Evolutionary conservation across 2,797 vertebrate genomes (phyloP).

Genomic region (Enteromius argenteus): DNA sequence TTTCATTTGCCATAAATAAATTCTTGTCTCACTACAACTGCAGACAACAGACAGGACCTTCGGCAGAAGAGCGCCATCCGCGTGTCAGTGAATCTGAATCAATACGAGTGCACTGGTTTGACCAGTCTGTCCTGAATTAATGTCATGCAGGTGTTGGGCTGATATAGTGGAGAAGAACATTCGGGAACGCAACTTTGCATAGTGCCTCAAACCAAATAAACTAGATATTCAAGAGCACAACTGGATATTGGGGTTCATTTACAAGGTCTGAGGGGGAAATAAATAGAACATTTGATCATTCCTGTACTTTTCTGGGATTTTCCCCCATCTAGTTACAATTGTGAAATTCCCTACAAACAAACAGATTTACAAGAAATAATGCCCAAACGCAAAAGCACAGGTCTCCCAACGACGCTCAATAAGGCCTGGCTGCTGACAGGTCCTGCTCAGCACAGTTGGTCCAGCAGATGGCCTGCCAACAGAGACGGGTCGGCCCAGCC

Average conservation of each 20-base stretch:
- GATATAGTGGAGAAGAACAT: neutral
- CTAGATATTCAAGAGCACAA: neutral
- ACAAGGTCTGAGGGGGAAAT: neutral
- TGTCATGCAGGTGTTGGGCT: neutral
- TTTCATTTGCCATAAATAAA: neutral
- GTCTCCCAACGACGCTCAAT: neutral
- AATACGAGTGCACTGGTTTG: neutral
- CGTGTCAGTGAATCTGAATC: neutral
- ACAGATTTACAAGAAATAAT: neutral
- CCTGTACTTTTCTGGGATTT: neutral
- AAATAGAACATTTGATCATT: neutral
- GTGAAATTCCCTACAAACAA: neutral
- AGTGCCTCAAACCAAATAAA: neutral
- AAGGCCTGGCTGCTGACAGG: conserved; percentile 22
- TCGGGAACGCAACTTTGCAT: neutral
- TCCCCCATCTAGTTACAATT: neutral
- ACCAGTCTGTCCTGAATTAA: neutral
- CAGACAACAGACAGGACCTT: neutral
- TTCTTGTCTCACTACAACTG: neutral
- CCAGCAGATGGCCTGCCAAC: conserved; percentile 60
- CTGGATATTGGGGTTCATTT: neutral
- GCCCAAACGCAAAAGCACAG: neutral
- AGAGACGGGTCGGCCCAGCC: conserved; percentile 18
- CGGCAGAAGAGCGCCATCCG: neutral
- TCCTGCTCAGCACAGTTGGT: conserved; percentile 50